Evolutionary conservation across 2,113 vertebrate genomes (phyloP), one percentile per base, ranked within the genome.

Genomic region (Cryptotis parvus): DNA sequence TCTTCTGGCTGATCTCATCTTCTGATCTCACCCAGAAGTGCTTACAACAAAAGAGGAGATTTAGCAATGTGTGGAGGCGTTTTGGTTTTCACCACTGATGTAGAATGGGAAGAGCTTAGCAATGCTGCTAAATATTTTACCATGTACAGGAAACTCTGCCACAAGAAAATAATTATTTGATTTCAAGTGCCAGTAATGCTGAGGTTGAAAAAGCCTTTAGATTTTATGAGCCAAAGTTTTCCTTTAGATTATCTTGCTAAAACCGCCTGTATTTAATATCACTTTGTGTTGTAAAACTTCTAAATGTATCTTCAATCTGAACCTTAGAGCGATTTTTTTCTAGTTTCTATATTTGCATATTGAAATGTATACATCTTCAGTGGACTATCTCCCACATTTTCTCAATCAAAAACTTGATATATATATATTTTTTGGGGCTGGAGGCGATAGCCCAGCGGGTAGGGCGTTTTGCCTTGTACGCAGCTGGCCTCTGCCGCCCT

Each of bases 151-250:
- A 20, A 39, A 55, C 16, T 87, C 37, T 18, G 11, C 3, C 3
- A 39, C 20, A 14, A 70, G 55, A 65, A 66, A 27, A 20, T 1
- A 33, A 39, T 37, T 73, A 58, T 58, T 58, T 52, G 49, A 16
- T 52, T 20, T 58, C 55, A 58, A 24, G 55, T 58, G 22, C 20
- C 55, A 58, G 14, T 49, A 49, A 49, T 49, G 45, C 45, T 7
- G 55, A 55, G 33, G 6, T 26, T 27, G 35, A 33, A 90, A 84
- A 87, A 76, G 20, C 24, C n/a, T 69, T 68, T 75, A 65, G 41
- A 52, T 35, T 73, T 90, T 31, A 77, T 66, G 65, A 73, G 70
- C 26, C 11, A 66, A 92, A 39, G 16, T 58, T 24, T 92, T 79
- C 37, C 27, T 39, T 66, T 45, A 58, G 26, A 0, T 84, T 22